A percentile compares a stretch with the other conserved stretches of the same genome.
Evolutionary conservation across 1,140 invertebrate genomes (phyloP).

Genomic region (Atta cephalotes): DNA sequence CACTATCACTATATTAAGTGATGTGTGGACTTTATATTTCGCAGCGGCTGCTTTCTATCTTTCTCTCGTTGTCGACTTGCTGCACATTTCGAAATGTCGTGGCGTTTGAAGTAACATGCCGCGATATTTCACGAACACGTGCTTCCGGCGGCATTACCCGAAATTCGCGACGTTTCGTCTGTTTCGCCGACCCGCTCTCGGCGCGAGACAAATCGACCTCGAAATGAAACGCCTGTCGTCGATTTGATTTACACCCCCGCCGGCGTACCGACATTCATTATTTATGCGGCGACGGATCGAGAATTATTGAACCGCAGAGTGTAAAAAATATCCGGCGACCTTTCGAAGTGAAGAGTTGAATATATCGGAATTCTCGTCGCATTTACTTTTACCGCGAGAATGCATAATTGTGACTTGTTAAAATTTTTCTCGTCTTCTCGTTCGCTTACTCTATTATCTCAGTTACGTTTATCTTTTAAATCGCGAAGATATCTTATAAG

Average conservation of each 20-base stretch:
- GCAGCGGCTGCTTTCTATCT: not conserved
- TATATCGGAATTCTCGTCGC: not conserved
- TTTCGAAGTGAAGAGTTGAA: not conserved
- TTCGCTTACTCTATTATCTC: constrained; percentile 9
- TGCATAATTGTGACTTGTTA: constrained; percentile 23
- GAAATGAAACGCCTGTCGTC: constrained; percentile 77
- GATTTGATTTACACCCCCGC: constrained; percentile 74
- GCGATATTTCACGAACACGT: constrained; percentile 77
- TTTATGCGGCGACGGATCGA: constrained; percentile 75
- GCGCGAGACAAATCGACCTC: constrained; percentile 77
- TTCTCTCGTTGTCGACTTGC: constrained; percentile 46
- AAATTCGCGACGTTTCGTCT: constrained; percentile 63
- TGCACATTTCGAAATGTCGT: constrained; percentile 63
- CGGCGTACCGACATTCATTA: constrained; percentile 70
- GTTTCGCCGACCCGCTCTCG: constrained; percentile 57
- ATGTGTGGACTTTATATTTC: constrained; percentile 42
- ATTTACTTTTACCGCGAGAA: constrained; percentile 43
- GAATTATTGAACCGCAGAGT: constrained; percentile 74
- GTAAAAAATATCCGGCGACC: constrained; percentile 61
- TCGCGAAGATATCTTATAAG: not conserved
- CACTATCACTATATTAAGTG: not conserved
- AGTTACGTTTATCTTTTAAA: constrained; percentile 1
- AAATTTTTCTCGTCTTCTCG: constrained; percentile 5
- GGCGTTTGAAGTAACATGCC: constrained; percentile 73
- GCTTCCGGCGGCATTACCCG: constrained; percentile 64